Conservation (phyloP, 2,113 vertebrate species). For the Macroglossus sobrinus region DNA sequence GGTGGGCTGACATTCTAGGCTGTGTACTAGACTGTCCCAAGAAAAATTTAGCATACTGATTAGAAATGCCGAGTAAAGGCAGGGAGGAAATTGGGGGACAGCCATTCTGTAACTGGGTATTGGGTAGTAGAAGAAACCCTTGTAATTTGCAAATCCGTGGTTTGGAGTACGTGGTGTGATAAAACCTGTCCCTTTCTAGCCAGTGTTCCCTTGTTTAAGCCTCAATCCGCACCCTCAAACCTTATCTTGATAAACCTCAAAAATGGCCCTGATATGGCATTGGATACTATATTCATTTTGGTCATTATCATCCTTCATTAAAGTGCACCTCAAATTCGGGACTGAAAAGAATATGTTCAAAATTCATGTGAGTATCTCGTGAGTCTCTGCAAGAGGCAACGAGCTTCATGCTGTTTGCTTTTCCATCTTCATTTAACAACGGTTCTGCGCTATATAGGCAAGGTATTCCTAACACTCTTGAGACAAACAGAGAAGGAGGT, state of each 20-base stretch:
- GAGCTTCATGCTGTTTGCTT: not conserved
- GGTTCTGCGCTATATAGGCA: not conserved
- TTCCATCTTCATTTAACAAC: not conserved
- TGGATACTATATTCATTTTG: not conserved
- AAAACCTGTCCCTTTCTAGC: not conserved
- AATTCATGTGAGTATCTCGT: not conserved
- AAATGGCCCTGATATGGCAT: not conserved
- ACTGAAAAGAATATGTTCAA: not conserved
- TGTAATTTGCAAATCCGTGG: not conserved
- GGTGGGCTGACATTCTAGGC: not conserved
- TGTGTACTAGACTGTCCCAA: not conserved
- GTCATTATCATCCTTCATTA: not conserved
- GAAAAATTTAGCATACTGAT: not conserved
- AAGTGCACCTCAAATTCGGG: not conserved
- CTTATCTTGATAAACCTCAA: not conserved
- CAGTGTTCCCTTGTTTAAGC: not conserved
- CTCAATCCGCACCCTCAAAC: fast-evolving
- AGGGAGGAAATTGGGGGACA: not conserved
- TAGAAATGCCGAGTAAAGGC: not conserved
- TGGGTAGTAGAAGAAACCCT: not conserved
- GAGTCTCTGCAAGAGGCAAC: not conserved
- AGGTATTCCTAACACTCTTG: not conserved
- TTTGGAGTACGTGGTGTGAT: not conserved
- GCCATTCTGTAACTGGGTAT: not conserved
- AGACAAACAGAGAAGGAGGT: not conserved